Evolutionary conservation across 2,113 vertebrate species (phyloP), one percentile per base, ranked within the genome.

Genomic region (zebrafish (Danio rerio)): DNA sequence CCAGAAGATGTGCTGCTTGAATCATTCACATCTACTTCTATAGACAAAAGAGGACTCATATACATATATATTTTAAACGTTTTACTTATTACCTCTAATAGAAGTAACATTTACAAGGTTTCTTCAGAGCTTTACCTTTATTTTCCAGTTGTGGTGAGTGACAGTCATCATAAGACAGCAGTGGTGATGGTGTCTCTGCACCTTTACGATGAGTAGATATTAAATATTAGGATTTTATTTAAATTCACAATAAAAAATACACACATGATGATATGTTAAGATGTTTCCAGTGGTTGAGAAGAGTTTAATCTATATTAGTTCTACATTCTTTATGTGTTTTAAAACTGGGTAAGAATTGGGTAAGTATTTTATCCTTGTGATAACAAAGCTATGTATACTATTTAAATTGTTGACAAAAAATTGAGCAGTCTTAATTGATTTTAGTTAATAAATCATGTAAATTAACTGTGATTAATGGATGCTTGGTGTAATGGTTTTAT

Each of bases 1-100:
- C 77, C 87, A 31, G 87, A 88, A 10, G 87, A 88, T 18, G 87
- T 88, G 75, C 87, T 88, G 4, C 78, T 77, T 42, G 85, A 84
- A 69, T 79, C 83, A 55, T n/a, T 31, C 18, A 10, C 40, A 40
- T 59, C 13, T 69, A 6, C 70, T 82, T 5, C 53, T 21, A 62
- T 8, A 62, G 11, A 20, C 40, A n/a, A 78, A 66, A 70, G 11
- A 53, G 9, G 5, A 9, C 61, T 13, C 31, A 68, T 49, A 49
- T 11, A 70, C 3, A 31, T 31, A 31, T 31, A 31, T 3, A 31
- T 49, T 8, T 16, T 5, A 18, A 53, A 31, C 40, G 31, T 31
- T 31, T 1, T 31, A 31, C 31, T 31, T 2, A 31, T 2, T 31
- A 9, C 9, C 42, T 66, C 50, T 11, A 0, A 15, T 0, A 42